Base-by-base conservation (phyloP, 2,797 vertebrate species). In the Falco concolor region DNA sequence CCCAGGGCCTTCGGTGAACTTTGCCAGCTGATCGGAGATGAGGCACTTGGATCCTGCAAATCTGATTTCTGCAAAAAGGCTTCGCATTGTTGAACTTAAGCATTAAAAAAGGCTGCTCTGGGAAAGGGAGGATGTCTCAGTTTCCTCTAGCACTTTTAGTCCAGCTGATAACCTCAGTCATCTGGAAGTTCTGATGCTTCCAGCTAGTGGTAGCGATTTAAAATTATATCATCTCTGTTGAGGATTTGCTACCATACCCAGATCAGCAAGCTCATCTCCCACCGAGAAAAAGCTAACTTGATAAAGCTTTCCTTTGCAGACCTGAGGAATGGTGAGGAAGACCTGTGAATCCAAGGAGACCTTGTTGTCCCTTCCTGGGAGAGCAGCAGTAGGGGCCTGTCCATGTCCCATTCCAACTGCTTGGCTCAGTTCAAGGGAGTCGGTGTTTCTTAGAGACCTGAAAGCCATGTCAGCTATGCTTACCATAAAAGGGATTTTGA, bases 391-490 rank as follows among this genome's bases (percentile, higher is more conserved):
- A 25, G 19, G 18, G 20, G 18, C 1, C 23, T 79, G 52, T 18
- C 59, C 2, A 0, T n/a, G 8, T 79, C 36, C 67, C 16, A 30
- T 44, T 38, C 36, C 21, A 56, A 27, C 15, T 82, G 30, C 27
- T 79, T 63, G n/a, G 34, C 34, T 83, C 27, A 17, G 19, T 30
- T 2, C 0, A 1, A 49, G 6, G 20, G 11, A 17, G 18, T 19
- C 8, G 1, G 10, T 77, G 19, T 75, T 70, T 80, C 60, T 56
- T 45, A 45, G 19, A n/a, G 13, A 77, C 17, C 24, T 86, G 38
- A 54, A 56, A 93, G 16, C 13, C 6, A 12, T 17, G 15, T 40
- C n/a, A 34, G 28, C 9, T 59, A 2, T 19, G 16, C 50, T 53
- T 70, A 49, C 64, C 52, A 60, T 25, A 73, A 52, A 88, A 63